Base-by-base conservation (phyloP, 2,113 vertebrate genomes). In the Dicerorhinus sumatrensis region DNA sequence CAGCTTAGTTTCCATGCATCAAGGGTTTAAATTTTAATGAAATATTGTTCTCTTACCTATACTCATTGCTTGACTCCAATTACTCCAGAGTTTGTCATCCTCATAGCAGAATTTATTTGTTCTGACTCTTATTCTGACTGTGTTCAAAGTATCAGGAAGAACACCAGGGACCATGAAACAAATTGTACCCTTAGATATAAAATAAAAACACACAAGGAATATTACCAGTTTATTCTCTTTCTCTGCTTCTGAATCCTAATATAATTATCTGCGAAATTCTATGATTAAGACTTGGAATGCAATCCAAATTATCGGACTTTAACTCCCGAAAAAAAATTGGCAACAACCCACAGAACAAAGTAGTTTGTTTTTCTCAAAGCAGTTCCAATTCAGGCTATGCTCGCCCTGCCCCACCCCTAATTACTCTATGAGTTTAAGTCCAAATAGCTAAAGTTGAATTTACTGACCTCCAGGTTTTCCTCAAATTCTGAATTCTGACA, bases 71-170 rank as follows among this genome's bases (percentile, higher is more conserved):
- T 93, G 73, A 84, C 97, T 98, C 98, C 97, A 98, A 77, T 96
- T 82, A 91, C 98, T 98, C 98, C 98, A 98, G 75, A 98, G 79
- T 56, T 94, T 31, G 60, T 92, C 81, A 82, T 97, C 96, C 5
- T 97, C 97, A 58, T 93, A 98, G 94, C 98, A 98, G 3, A 94
- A 81, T 10, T 63, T 97, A 87, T 93, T 98, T 65, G 98, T 94
- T 93, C 96, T 98, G 83, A 96, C 97, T 96, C 97, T 98, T 81
- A 98, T 90, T 95, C 98, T 96, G 89, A 98, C 95, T 62, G 95
- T 96, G 67, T 96, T 95, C 73, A 90, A 67, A 88, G 95, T 54
- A 77, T 96, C 95, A 72, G 84, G 83, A 83, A 87, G 51, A 51
- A 96, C 23, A 36, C 92, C 85, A 1, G 92, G 86, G 65, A 96